phyloP scores from a whole-genome alignment of 2,888 invertebrate species.

The Yponomeuta plumbellus region DNA sequence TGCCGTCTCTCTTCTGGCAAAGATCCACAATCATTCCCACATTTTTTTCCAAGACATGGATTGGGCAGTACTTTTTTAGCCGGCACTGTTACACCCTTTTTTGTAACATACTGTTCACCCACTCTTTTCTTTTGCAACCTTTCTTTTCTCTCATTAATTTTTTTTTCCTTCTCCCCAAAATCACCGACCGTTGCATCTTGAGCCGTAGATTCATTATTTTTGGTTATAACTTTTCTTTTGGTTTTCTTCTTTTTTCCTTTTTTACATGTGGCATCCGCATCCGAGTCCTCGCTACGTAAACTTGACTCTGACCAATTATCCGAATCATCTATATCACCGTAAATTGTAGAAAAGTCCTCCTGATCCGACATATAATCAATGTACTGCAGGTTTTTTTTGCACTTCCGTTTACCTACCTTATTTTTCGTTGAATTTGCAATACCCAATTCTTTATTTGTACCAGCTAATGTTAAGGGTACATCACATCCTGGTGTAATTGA shows the following conservation, averaged over 20 bases:
- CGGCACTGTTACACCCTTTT: neutral
- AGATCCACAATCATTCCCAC: slow-evolving; percentile 23
- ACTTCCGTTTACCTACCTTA: neutral
- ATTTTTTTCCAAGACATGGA: slow-evolving; percentile 24
- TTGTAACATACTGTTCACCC: neutral
- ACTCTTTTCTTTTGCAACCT: neutral
- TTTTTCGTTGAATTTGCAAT: too few relatives aligned
- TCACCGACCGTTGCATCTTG: slow-evolving; percentile 1
- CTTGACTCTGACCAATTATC: neutral
- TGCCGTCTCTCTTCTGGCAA: slow-evolving; percentile 21
- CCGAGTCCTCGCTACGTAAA: neutral
- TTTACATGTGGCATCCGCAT: too few relatives aligned
- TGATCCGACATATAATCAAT: neutral
- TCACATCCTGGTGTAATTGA: too few relatives aligned
- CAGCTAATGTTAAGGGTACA: too few relatives aligned
- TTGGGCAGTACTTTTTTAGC: neutral
- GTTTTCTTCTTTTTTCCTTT: neutral
- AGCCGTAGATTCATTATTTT: neutral
- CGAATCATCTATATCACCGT: too few relatives aligned
- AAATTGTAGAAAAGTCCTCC: neutral
- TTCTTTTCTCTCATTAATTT: neutral
- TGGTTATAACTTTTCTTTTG: neutral
- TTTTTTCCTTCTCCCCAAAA: slow-evolving; percentile 1
- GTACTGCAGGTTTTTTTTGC: neutral
- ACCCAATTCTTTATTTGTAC: neutral